Percentiles rank a stretch among this genome's conserved stretches.
Conservation (phyloP, 2,888 invertebrate species). For the Rhaphigaster nebulosa region DNA sequence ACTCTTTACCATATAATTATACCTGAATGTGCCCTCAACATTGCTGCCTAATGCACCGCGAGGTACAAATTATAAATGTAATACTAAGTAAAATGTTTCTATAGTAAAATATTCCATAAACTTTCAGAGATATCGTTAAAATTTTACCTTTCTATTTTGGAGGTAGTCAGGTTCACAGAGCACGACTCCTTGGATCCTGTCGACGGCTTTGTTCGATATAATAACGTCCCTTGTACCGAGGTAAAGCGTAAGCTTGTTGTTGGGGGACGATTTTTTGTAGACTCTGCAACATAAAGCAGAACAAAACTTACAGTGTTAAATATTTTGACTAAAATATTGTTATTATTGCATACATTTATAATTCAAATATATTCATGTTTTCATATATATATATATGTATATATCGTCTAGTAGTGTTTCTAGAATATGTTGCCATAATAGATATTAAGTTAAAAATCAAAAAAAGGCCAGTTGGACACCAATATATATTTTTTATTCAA, state of each 20-base stretch:
- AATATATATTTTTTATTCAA: no score
- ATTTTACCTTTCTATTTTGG: slow-evolving; percentile 79
- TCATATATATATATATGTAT: no score
- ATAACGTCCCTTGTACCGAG: slow-evolving; percentile 85
- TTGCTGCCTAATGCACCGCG: no score
- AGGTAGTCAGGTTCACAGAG: slow-evolving; percentile 91
- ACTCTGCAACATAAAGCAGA: slow-evolving; percentile 73
- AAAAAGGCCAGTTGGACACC: no score
- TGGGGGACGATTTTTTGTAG: slow-evolving; percentile 89
- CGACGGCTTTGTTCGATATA: slow-evolving; percentile 80
- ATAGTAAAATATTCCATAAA: background rate
- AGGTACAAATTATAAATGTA: no score
- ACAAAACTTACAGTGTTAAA: background rate
- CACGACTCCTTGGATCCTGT: slow-evolving; percentile 90
- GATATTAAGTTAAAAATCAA: no score
- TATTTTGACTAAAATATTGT: background rate
- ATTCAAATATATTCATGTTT: background rate
- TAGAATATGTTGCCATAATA: no score
- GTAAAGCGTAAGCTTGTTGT: slow-evolving; percentile 87
- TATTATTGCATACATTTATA: background rate
- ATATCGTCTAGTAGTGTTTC: no score
- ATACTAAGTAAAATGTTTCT: no score
- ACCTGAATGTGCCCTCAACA: no score
- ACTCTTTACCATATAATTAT: no score
- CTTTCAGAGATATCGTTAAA: no score